phyloP scores from a whole-genome alignment of 2,113 vertebrate species.

The Dissostichus mawsoni region DNA sequence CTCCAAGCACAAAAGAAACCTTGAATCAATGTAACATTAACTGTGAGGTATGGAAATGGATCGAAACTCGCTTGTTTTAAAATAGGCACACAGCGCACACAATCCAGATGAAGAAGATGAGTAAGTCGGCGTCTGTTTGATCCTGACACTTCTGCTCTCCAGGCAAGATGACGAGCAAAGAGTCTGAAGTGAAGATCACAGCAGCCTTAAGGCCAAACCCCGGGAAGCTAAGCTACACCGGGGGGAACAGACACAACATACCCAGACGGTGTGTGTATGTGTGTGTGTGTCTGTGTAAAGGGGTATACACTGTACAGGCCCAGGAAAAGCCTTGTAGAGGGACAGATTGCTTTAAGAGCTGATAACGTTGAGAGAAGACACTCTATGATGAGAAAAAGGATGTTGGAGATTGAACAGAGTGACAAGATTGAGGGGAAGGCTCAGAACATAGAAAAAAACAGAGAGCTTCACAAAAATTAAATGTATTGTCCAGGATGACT shows the following conservation, averaged over 20 bases:
- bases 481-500: conserved; percentile 44
- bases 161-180: conserved; percentile 30
- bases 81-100: background rate
- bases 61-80: background rate
- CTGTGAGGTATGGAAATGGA: background rate
- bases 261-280: background rate
- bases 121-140: background rate
- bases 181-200: conserved; percentile 49
- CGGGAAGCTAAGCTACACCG: conserved; percentile 27
- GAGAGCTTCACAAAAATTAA: conserved; percentile 47
- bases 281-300: background rate
- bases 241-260: conserved; percentile 8
- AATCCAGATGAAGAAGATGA: background rate
- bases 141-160: conserved; percentile 34
- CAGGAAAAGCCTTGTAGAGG: conserved; percentile 19
- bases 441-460: conserved; percentile 21
- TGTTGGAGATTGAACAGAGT: conserved; percentile 25
- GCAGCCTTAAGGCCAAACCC: conserved; percentile 49
- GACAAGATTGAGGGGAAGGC: conserved; percentile 1
- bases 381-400: conserved; percentile 50
- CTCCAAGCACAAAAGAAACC: background rate
- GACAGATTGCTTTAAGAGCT: conserved; percentile 35
- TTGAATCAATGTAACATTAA: background rate
- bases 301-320: background rate
- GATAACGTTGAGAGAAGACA: conserved; percentile 48